Evolutionary conservation across 2,888 invertebrate species (phyloP).

Genomic region (Tiliacea aurago): DNA sequence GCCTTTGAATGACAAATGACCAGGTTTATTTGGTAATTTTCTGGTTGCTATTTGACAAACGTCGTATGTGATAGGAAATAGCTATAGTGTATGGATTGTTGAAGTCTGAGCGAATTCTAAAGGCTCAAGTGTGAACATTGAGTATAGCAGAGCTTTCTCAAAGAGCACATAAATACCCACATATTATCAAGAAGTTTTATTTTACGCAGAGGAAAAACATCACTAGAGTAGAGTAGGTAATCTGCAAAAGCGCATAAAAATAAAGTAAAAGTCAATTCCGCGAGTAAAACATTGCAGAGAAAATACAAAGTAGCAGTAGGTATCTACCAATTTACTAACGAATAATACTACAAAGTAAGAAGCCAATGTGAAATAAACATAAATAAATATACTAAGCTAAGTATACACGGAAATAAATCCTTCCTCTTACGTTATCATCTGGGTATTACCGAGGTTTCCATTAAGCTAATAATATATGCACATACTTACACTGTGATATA

Average conservation of each 20-base stretch:
- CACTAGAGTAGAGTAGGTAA: neutral
- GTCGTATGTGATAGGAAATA: neutral
- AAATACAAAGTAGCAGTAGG: neutral
- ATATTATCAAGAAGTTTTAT: neutral
- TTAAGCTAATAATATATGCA: constrained; percentile 58
- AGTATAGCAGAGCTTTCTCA: too few relatives aligned
- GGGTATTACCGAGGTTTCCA: constrained; percentile 52
- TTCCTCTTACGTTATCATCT: constrained; percentile 26
- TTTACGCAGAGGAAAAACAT: neutral
- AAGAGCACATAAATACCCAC: neutral
- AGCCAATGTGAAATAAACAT: constrained; percentile 10
- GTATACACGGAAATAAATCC: constrained; percentile 34
- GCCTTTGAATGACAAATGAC: constrained; percentile 2
- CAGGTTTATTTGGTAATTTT: neutral
- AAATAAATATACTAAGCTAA: neutral
- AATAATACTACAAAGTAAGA: constrained; percentile 15
- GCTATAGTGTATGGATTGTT: neutral
- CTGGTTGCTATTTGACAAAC: neutral
- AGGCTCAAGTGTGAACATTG: neutral
- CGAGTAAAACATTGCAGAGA: neutral
- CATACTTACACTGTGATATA: constrained; percentile 32
- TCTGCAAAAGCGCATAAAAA: neutral
- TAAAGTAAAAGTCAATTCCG: neutral
- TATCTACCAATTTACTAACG: constrained; percentile 28
- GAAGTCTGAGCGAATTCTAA: neutral